Conservation (phyloP, 2,797 vertebrate genomes). For the Mus minutoides region DNA sequence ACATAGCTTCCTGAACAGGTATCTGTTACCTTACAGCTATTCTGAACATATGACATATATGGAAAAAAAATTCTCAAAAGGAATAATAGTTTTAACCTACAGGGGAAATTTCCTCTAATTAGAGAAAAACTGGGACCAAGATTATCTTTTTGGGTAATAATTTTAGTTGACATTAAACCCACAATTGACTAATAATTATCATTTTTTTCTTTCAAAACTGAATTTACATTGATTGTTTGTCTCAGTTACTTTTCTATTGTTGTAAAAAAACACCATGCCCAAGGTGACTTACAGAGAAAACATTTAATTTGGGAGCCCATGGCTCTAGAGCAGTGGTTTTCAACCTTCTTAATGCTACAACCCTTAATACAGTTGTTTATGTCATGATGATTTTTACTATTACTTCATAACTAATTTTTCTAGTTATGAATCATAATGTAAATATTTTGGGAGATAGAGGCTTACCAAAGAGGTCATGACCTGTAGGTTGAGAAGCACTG, state of each 20-base stretch:
- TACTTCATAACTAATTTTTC: background rate
- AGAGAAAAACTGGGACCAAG: background rate
- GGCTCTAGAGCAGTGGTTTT: background rate
- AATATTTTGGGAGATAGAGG: background rate
- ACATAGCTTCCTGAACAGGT: background rate
- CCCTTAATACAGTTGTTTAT: background rate
- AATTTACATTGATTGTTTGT: background rate
- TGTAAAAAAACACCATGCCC: background rate
- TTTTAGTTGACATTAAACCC: background rate
- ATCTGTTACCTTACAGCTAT: background rate
- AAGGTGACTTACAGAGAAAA: background rate
- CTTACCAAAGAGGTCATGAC: background rate
- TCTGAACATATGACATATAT: background rate
- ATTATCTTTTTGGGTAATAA: background rate
- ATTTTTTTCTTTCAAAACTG: slow-evolving; percentile 7
- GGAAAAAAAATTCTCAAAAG: background rate
- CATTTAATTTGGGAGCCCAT: background rate
- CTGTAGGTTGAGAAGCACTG: background rate
- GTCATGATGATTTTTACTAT: background rate
- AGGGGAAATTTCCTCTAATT: background rate
- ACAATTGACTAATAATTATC: background rate
- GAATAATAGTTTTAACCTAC: background rate
- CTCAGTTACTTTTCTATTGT: background rate
- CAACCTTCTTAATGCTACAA: background rate
- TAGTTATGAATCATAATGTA: background rate